A percentile compares a stretch with the other conserved stretches of the same genome.
Conservation (phyloP, 2,797 vertebrate genomes). For the Fistularia commersonii region DNA sequence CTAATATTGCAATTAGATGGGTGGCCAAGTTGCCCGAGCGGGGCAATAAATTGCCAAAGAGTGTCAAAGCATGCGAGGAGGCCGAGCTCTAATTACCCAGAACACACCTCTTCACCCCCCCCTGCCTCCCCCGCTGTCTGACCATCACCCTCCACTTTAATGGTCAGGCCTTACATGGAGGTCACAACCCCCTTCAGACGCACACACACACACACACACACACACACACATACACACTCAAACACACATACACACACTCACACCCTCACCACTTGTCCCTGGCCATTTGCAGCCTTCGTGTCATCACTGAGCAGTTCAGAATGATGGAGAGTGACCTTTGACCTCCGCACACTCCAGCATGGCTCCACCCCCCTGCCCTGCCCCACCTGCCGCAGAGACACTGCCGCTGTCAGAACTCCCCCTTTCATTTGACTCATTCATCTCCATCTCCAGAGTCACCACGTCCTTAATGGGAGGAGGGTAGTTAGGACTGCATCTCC, state of each 20-base stretch:
- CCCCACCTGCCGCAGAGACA: neutral
- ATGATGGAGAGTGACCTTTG: conserved; percentile 38
- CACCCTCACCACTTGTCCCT: no score
- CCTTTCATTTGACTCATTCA: neutral
- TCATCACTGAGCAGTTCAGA: conserved; percentile 22
- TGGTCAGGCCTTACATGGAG: conserved; percentile 49
- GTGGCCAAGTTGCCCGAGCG: conserved; percentile 59
- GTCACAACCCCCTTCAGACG: conserved; percentile 29
- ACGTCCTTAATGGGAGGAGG: no score
- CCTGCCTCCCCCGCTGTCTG: conserved; percentile 7
- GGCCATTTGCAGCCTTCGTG: conserved; percentile 35
- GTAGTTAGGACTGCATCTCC: no score
- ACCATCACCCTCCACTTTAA: conserved; percentile 44
- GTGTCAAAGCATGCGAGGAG: conserved; percentile 59
- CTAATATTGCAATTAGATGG: conserved; percentile 80
- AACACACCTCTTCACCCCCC: conserved; percentile 34
- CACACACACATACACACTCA: no score
- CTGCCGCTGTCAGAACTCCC: neutral
- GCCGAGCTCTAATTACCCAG: conserved; percentile 69
- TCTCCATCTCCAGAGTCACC: no score
- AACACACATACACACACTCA: no score
- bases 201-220: conserved; percentile 13
- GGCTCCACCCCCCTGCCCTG: neutral
- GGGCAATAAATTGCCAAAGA: conserved; percentile 66
- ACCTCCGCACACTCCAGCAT: conserved; percentile 11